A percentile compares a stretch with the other conserved stretches of the same genome.
Evolutionary conservation across 64 coral and sea anemone genomes (phyloP).

Genomic region (Montipora cactus): DNA sequence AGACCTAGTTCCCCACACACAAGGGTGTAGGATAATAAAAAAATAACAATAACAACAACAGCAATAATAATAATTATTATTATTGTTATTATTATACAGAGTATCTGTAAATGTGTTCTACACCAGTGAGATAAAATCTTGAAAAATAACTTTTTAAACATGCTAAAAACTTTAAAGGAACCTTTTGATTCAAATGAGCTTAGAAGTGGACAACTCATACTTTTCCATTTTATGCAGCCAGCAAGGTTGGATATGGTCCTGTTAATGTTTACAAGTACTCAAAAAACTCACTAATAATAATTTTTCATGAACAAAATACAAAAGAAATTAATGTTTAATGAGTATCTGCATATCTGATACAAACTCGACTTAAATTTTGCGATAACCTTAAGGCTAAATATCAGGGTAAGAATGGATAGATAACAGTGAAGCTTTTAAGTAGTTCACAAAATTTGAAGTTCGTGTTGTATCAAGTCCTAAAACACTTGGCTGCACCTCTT

Average conservation of each 20-base stretch:
- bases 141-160: neutral
- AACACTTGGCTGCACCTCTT: neutral
- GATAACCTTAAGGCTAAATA: neutral
- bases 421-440: neutral
- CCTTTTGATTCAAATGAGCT: neutral
- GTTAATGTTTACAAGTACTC: neutral
- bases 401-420: slow-evolving; percentile 8
- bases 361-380: neutral
- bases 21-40: neutral
- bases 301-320: slow-evolving; percentile 7
- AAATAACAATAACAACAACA: neutral
- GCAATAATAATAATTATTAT: neutral
- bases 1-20: neutral
- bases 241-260: neutral
- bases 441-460: neutral
- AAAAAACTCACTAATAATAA: neutral
- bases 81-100: neutral
- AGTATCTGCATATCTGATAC: neutral
- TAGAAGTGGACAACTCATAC: neutral
- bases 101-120: neutral
- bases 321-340: slow-evolving; percentile 15
- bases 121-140: neutral
- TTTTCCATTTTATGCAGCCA: neutral
- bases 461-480: slow-evolving; percentile 6
- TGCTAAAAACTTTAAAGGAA: neutral